phyloP scores from a whole-genome alignment of 1,140 invertebrate species.

The Alviniconcha marisindica region DNA sequence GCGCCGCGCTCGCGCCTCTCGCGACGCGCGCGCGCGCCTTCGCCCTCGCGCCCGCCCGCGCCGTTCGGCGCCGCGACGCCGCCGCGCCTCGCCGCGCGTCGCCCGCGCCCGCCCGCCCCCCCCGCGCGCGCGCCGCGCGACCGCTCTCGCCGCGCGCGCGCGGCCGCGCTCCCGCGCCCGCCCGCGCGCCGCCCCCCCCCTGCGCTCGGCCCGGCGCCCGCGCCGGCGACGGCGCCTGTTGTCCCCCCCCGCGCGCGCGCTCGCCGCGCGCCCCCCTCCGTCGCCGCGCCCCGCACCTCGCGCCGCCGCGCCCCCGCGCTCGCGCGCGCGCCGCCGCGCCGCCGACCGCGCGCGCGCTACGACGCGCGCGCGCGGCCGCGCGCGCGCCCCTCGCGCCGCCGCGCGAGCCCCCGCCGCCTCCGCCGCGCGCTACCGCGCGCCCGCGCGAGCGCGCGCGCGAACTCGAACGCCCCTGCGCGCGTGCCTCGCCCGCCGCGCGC shows the following conservation, averaged over 20 bases:
- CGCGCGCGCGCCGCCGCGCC: slow-evolving; percentile 13
- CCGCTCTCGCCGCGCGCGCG: neutral
- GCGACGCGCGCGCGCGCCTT: neutral
- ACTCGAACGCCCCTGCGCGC: too few species aligned
- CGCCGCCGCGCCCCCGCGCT: neutral
- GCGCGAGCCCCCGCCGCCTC: slow-evolving; percentile 28
- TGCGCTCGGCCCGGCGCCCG: neutral
- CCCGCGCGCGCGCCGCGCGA: neutral
- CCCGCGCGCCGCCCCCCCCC: neutral
- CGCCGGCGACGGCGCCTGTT: neutral
- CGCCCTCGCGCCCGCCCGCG: neutral
- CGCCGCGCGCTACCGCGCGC: slow-evolving; percentile 20
- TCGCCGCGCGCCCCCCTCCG: neutral
- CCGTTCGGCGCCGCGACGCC: neutral
- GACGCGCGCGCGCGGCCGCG: slow-evolving; percentile 34
- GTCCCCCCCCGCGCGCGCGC: neutral
- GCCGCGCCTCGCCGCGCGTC: neutral
- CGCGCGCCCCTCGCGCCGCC: slow-evolving; percentile 36
- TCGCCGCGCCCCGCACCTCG: neutral
- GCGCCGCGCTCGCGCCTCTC: neutral
- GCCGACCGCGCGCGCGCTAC: slow-evolving; percentile 35
- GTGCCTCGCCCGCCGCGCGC: slow-evolving; percentile 15
- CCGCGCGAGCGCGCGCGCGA: slow-evolving; percentile 1
- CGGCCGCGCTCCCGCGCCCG: neutral
- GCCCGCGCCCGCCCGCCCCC: neutral